Conservation (phyloP, 1,140 invertebrate species). For the Hestina assimilis region DNA sequence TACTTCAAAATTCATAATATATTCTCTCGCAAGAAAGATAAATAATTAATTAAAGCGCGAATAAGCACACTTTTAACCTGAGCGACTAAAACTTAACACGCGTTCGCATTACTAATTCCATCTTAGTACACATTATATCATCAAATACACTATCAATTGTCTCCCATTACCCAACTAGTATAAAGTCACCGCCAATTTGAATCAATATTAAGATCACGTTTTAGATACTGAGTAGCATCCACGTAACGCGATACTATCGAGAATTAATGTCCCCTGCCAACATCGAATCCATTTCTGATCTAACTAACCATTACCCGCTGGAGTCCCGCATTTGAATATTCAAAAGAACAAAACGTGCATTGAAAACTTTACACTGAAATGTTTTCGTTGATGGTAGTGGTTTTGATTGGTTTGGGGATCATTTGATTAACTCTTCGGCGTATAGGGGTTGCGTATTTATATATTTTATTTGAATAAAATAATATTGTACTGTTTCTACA, state of each 20-base stretch:
- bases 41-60: too few relatives aligned
- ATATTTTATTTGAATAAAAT: too few relatives aligned
- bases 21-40: too few relatives aligned
- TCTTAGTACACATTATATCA: neutral
- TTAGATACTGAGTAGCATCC: conserved; percentile 48
- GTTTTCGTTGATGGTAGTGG: conserved; percentile 29
- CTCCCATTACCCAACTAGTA: conserved; percentile 16
- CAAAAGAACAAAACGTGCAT: conserved; percentile 54
- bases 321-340: conserved; percentile 65
- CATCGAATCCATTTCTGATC: conserved; percentile 44
- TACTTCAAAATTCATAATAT: too few relatives aligned
- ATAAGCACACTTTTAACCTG: too few relatives aligned
- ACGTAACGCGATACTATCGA: conserved; percentile 59
- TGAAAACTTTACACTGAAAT: conserved; percentile 39
- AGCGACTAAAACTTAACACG: too few relatives aligned
- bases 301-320: conserved; percentile 66
- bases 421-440: conserved; percentile 39
- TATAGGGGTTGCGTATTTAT: conserved; percentile 26
- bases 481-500: too few relatives aligned
- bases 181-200: conserved; percentile 45
- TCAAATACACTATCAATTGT: conserved; percentile 9
- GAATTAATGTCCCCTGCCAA: conserved; percentile 54
- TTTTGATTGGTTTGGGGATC: conserved; percentile 34
- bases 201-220: conserved; percentile 65
- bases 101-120: neutral